Percentiles rank a stretch among this genome's conserved stretches.
These are phyloP conservation scores for Mionectes olivaceus DNA, from an alignment of 2,797 vertebrate genomes.

Conservation along the genomic window DNA sequence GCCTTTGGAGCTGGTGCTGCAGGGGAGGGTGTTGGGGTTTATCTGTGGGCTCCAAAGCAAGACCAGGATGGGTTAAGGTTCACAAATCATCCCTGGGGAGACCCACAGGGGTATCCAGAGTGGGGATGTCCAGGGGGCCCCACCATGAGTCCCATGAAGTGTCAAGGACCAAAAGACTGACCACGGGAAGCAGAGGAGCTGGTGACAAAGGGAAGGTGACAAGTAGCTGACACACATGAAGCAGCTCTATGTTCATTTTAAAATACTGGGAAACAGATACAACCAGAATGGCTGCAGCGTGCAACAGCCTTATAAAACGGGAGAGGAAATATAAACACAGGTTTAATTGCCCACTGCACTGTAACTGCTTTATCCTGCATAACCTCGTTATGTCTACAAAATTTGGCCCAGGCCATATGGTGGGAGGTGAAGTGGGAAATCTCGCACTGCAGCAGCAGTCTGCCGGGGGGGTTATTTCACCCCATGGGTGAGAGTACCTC, in stretches of 20 bases:
- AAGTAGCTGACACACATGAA: neutral
- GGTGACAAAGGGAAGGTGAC: neutral
- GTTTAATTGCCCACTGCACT: neutral
- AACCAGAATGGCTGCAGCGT: neutral
- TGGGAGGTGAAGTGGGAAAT: neutral
- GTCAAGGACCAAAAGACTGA: neutral
- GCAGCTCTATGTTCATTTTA: neutral
- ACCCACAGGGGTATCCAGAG: neutral
- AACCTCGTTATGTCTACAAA: neutral
- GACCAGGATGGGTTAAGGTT: neutral
- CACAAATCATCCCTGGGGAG: neutral
- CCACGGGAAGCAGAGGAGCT: neutral
- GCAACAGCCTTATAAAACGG: neutral
- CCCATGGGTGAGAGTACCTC: neutral
- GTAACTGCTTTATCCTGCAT: neutral
- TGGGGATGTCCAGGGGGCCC: neutral
- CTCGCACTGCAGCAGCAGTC: neutral
- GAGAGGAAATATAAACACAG: neutral
- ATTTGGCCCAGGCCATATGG: neutral
- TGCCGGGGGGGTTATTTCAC: neutral
- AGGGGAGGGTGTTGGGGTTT: neutral
- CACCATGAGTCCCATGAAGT: rapidly evolving
- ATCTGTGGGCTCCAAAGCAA: neutral
- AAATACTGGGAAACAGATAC: neutral
- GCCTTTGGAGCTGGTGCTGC: neutral